A percentile compares a stretch with the other conserved stretches of the same genome.
These are phyloP conservation scores for Phymastichus coffea DNA, from an alignment of 1,140 invertebrate genomes.

Conservation along the genomic window DNA sequence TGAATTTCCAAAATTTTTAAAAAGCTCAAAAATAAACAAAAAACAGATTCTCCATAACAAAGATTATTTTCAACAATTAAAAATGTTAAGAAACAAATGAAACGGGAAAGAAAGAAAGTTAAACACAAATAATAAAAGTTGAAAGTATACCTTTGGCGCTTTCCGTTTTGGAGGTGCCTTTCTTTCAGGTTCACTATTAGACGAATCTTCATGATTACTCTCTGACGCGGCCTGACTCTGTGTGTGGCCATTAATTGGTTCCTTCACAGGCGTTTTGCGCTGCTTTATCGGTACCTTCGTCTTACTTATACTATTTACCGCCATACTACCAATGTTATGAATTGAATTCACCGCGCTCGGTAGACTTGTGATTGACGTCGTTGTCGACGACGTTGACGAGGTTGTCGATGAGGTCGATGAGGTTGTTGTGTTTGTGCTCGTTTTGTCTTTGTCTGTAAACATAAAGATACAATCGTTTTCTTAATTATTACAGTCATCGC, in stretches of 20 bases:
- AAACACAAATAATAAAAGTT: constrained; percentile 29
- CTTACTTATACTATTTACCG: constrained; percentile 69
- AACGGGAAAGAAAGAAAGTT: constrained; percentile 29
- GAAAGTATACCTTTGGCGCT: constrained; percentile 71
- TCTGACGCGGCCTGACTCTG: constrained; percentile 50
- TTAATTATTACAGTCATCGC: too few species aligned
- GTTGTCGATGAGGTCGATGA: constrained; percentile 33
- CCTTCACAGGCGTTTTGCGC: constrained; percentile 48
- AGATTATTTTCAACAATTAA: neutral
- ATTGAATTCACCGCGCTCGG: constrained; percentile 60
- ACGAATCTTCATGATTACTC: constrained; percentile 67
- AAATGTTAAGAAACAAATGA: neutral
- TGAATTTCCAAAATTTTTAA: too few species aligned
- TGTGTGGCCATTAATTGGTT: constrained; percentile 62
- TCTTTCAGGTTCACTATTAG: constrained; percentile 70
- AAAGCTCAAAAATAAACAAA: too few species aligned
- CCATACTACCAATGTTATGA: constrained; percentile 66
- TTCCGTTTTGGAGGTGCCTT: constrained; percentile 72
- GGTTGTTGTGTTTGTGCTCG: neutral
- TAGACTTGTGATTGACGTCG: constrained; percentile 38
- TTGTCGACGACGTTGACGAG: neutral
- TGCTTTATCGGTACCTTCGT: constrained; percentile 57
- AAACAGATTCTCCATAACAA: too few species aligned
- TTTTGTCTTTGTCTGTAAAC: constrained; percentile 19
- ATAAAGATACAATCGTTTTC: too few species aligned